Evolutionary conservation across 2,797 vertebrate genomes (phyloP).

Genomic region (Salarias fasciatus): DNA sequence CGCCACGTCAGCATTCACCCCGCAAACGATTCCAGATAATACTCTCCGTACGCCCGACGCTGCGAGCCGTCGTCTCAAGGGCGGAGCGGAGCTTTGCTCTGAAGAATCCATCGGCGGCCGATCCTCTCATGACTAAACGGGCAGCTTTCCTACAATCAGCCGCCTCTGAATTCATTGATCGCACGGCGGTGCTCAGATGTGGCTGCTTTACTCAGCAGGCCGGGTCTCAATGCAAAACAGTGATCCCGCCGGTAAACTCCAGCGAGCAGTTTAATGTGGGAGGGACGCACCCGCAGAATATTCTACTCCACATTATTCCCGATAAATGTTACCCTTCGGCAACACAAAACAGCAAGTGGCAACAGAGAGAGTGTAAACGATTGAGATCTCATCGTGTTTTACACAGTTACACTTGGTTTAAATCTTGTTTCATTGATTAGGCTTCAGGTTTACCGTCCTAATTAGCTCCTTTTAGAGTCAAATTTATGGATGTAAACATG

Average conservation of each 20-base stretch:
- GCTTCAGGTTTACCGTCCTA: neutral
- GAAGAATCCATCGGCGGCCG: too few relatives aligned
- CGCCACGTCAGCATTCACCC: constrained; percentile 23
- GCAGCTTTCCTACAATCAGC: constrained; percentile 14
- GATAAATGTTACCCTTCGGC: too few relatives aligned
- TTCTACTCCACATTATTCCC: too few relatives aligned
- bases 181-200: constrained; percentile 23
- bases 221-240: constrained; percentile 48
- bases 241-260: constrained; percentile 9
- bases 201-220: constrained; percentile 46
- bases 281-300: neutral
- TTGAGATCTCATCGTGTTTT: too few relatives aligned
- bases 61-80: neutral
- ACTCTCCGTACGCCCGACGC: constrained; percentile 9
- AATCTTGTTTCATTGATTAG: too few relatives aligned
- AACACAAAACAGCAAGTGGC: neutral
- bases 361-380: too few relatives aligned
- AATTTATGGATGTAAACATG: too few relatives aligned
- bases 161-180: constrained; percentile 6
- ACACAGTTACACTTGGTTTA: too few relatives aligned
- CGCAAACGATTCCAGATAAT: constrained; percentile 3
- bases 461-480: too few relatives aligned
- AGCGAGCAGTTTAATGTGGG: constrained; percentile 5
- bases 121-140: constrained; percentile 16
- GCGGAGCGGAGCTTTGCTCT: too few relatives aligned